phyloP scores from a whole-genome alignment of 1,140 invertebrate species.

The Cyclina sinensis region DNA sequence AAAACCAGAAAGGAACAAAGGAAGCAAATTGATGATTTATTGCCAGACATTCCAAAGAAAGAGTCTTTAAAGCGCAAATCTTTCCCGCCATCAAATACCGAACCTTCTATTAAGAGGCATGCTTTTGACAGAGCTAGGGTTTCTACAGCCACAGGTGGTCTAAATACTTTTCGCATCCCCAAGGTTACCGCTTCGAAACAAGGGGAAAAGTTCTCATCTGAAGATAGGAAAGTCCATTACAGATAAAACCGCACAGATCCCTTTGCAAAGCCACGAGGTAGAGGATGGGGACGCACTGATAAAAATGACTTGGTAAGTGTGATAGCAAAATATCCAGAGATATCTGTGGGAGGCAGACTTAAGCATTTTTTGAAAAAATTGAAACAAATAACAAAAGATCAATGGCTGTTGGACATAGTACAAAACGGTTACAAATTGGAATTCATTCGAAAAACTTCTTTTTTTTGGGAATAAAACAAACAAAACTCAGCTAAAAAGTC shows the following conservation, averaged over 20 bases:
- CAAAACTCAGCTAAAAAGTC: neutral
- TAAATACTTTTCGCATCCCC: slow-evolving; percentile 49
- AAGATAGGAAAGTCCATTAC: neutral
- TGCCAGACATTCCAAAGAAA: slow-evolving; percentile 42
- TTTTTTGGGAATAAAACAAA: slow-evolving; percentile 35
- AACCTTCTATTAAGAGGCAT: neutral
- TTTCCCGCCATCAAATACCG: neutral
- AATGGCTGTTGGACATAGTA: slow-evolving; percentile 43
- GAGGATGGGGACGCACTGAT: neutral
- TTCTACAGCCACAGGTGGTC: neutral
- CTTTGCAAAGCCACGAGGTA: neutral
- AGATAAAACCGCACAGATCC: neutral
- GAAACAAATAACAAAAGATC: slow-evolving; percentile 48
- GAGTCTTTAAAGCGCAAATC: neutral
- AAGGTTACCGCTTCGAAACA: neutral
- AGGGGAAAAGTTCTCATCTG: neutral
- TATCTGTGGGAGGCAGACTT: slow-evolving; percentile 28
- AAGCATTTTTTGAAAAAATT: slow-evolving; percentile 47
- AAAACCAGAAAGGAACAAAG: slow-evolving; percentile 37
- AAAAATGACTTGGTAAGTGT: slow-evolving; percentile 45
- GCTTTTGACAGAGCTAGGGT: neutral
- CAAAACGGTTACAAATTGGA: slow-evolving; percentile 29
- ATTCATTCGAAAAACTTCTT: neutral
- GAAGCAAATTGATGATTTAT: slow-evolving; percentile 42
- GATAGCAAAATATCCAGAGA: slow-evolving; percentile 11